phyloP scores from a whole-genome alignment of 2,113 vertebrate species.

The Fregata magnificens region DNA sequence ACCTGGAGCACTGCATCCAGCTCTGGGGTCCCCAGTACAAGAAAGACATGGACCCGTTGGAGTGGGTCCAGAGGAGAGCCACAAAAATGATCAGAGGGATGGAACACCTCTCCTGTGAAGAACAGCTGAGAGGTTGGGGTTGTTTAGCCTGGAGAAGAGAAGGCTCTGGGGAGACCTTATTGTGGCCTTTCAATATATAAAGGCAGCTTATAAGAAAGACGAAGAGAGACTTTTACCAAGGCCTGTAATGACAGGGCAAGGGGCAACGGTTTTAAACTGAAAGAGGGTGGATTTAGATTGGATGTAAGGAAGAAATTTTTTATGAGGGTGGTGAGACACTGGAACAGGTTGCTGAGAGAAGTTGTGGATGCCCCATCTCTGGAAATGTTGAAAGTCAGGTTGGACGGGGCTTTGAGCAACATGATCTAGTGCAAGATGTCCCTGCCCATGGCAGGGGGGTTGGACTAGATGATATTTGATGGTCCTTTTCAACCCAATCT shows the following conservation, averaged over 20 bases:
- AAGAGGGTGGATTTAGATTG: not conserved
- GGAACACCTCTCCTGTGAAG: accelerated
- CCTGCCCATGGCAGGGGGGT: accelerated
- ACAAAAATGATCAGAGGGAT: not conserved
- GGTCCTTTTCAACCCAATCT: not conserved
- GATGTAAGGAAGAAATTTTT: not conserved
- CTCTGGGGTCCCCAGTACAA: not conserved
- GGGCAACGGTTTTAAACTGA: not conserved
- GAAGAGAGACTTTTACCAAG: not conserved
- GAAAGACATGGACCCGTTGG: not conserved
- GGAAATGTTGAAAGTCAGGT: not conserved
- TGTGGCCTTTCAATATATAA: not conserved
- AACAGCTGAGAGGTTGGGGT: not conserved
- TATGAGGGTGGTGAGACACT: not conserved
- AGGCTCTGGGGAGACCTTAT: not conserved
- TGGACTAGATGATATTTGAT: not conserved
- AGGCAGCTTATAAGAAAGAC: not conserved
- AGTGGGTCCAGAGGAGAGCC: not conserved
- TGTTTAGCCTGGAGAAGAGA: not conserved
- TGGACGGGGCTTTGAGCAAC: not conserved
- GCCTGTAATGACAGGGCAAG: not conserved
- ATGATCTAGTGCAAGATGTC: not conserved
- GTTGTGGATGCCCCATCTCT: not conserved
- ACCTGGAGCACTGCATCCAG: accelerated
- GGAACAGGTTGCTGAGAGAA: not conserved